A percentile compares a stretch with the other conserved stretches of the same genome.
phyloP scores from a whole-genome alignment of 2,113 vertebrate species.

The Propithecus coquereli region DNA sequence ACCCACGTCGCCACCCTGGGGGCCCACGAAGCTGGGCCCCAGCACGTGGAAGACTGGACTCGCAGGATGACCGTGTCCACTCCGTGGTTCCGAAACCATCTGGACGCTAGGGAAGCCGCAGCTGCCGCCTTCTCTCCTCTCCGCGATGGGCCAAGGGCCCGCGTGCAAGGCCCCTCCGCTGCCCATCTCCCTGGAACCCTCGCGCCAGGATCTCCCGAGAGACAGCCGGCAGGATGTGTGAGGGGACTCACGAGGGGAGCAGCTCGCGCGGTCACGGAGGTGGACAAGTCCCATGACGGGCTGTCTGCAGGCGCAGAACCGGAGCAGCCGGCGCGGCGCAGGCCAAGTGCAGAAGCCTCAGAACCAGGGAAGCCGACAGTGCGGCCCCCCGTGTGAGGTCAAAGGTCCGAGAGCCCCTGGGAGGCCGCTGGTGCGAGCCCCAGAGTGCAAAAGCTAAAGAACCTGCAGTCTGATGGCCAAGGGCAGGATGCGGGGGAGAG shows the following conservation, averaged over 20 bases:
- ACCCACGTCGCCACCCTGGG: background rate
- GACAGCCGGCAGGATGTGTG: background rate
- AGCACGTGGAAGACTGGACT: background rate
- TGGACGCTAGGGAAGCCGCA: background rate
- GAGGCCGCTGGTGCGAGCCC: background rate
- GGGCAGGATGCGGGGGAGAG: background rate
- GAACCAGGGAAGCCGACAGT: background rate
- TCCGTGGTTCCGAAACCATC: background rate
- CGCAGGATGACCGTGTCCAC: background rate
- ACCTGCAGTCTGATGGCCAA: background rate
- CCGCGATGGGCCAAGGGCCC: background rate
- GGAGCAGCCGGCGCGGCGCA: no score
- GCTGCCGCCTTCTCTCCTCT: background rate
- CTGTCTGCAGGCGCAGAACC: no score
- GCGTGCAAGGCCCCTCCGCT: background rate
- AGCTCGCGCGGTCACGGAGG: background rate
- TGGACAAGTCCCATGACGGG: no score
- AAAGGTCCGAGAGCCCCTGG: background rate
- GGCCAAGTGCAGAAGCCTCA: background rate
- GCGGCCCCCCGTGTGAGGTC: background rate
- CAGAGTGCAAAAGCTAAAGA: background rate
- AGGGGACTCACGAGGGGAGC: background rate
- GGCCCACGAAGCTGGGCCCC: background rate
- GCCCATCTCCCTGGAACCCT: no score
- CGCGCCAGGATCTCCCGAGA: background rate